Evolutionary conservation across 2,113 vertebrate species (phyloP).

Genomic region (Entelurus aequoreus): DNA sequence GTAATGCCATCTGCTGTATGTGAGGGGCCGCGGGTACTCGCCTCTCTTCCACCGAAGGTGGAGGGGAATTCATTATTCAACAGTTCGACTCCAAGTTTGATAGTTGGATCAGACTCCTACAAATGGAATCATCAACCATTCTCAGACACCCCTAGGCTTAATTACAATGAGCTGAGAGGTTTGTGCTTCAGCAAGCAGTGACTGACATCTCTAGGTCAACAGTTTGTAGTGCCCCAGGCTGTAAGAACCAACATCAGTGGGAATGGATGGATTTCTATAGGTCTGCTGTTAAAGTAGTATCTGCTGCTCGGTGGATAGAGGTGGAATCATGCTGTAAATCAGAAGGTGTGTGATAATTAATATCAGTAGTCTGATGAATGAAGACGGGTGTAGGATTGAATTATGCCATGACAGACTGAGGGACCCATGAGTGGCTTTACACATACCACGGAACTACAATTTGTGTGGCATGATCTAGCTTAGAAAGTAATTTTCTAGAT

Average conservation of each 20-base stretch:
- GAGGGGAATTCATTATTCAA: too few species aligned
- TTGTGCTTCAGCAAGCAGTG: slow-evolving; percentile 24
- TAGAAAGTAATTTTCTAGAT: slow-evolving; percentile 43
- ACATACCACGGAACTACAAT: slow-evolving; percentile 32
- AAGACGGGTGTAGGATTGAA: slow-evolving; percentile 72
- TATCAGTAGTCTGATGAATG: slow-evolving; percentile 77
- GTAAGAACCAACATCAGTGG: slow-evolving; percentile 30
- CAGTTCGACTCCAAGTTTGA: background rate
- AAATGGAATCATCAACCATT: too few species aligned
- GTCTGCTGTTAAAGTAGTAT: slow-evolving; percentile 13
- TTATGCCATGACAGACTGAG: slow-evolving; percentile 68
- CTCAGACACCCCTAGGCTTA: background rate
- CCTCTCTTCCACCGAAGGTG: too few species aligned
- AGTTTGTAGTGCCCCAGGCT: slow-evolving; percentile 33
- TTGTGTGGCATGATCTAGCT: slow-evolving; percentile 42
- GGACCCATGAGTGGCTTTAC: slow-evolving; percentile 62
- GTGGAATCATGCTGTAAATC: slow-evolving; percentile 54
- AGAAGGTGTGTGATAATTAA: slow-evolving; percentile 79
- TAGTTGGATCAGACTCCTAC: background rate
- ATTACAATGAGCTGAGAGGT: background rate
- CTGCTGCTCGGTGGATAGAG: slow-evolving; percentile 1
- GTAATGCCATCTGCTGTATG: too few species aligned
- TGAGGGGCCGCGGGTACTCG: too few species aligned
- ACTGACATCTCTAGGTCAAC: slow-evolving; percentile 42
- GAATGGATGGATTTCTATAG: background rate